Evolutionary conservation across 2,797 vertebrate genomes (phyloP).

Genomic region (Micrastur ruficollis): DNA sequence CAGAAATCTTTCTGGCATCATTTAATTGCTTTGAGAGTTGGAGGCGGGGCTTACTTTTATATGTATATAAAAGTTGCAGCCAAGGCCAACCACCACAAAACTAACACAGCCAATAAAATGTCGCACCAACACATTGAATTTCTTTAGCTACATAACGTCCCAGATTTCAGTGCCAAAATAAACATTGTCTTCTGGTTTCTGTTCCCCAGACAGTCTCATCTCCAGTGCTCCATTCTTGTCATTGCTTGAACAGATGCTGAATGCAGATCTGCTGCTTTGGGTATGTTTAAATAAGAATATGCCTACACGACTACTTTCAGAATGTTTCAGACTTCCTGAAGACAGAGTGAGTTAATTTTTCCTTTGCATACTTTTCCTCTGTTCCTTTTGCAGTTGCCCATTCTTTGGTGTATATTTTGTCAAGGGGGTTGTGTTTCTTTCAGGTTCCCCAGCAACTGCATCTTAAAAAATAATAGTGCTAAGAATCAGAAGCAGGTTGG

Average conservation of each 20-base stretch:
- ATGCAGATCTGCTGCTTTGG: neutral
- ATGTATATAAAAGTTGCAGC: neutral
- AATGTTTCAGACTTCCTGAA: neutral
- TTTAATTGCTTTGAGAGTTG: neutral
- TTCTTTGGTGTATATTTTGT: neutral
- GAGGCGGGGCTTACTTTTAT: neutral
- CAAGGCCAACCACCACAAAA: neutral
- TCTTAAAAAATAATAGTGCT: neutral
- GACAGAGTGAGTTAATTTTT: neutral
- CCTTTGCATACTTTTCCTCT: neutral
- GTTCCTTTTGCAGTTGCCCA: neutral
- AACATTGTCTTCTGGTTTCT: neutral
- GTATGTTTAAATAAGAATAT: neutral
- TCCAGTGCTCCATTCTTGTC: neutral
- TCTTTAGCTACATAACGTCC: rapidly evolving
- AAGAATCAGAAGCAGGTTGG: neutral
- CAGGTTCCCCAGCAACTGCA: neutral
- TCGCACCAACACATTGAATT: neutral
- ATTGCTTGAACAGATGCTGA: neutral
- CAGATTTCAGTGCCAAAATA: neutral
- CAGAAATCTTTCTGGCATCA: neutral
- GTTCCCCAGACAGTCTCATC: neutral
- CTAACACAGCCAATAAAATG: neutral
- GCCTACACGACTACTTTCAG: neutral
- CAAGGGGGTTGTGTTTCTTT: neutral